These are phyloP conservation scores for Narcine bancroftii DNA, from an alignment of 2,113 vertebrate species.

Conservation along the genomic window DNA sequence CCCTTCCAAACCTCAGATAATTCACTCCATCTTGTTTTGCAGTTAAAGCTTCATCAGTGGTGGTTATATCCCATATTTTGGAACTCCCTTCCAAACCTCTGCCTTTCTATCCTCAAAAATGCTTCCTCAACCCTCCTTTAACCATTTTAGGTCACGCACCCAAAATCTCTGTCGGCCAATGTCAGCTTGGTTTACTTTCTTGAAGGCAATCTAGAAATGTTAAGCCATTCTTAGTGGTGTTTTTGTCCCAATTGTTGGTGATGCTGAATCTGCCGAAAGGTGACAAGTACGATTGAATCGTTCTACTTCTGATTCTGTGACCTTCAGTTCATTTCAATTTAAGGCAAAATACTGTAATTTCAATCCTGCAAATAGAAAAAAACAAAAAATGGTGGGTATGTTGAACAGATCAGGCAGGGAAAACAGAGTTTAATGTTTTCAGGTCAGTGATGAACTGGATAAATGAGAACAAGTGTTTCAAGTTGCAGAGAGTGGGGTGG, in stretches of 20 bases:
- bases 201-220: neutral
- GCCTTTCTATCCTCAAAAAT: neutral
- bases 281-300: neutral
- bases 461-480: too few species aligned
- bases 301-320: neutral
- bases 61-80: too few species aligned
- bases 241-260: neutral
- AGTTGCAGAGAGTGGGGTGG: too few species aligned
- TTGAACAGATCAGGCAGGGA: too few species aligned
- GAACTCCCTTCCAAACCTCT: neutral
- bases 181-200: neutral
- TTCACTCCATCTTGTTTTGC: neutral
- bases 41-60: neutral
- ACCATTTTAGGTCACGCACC: neutral
- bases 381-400: too few species aligned
- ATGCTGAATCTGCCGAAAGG: too few species aligned
- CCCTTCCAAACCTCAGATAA: neutral
- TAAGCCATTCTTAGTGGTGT: neutral
- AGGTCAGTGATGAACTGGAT: too few species aligned
- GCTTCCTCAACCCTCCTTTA: neutral
- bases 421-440: too few species aligned
- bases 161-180: neutral
- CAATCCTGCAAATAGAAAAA: neutral
- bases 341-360: neutral
- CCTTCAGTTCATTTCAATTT: neutral